phyloP scores from a whole-genome alignment of 2,113 vertebrate genomes.

The Gnathonemus echidnorhynchus region DNA sequence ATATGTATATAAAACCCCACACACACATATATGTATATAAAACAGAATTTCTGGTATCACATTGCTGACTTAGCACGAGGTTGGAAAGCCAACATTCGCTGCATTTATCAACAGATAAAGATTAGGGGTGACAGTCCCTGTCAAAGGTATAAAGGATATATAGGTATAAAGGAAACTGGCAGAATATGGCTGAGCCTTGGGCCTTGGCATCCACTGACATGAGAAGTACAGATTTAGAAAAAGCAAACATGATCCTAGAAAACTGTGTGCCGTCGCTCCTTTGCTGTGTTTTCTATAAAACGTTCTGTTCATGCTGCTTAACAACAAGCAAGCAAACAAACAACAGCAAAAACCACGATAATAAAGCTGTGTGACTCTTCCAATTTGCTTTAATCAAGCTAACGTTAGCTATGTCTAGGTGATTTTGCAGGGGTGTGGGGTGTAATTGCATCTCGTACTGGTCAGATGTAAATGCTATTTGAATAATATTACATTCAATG shows the following conservation, averaged over 20 bases:
- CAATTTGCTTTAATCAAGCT: not conserved
- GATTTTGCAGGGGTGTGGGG: not conserved
- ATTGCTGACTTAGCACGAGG: not conserved
- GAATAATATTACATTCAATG: not conserved
- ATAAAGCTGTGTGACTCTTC: not conserved
- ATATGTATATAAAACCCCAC: too few relatives aligned
- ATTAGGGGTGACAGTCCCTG: conserved; percentile 30
- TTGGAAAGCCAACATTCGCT: not conserved
- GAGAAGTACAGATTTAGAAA: not conserved
- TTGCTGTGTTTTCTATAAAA: not conserved
- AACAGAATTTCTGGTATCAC: not conserved
- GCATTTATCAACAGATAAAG: conserved; percentile 19
- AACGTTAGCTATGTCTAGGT: not conserved
- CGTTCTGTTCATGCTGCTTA: not conserved
- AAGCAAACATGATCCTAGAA: conserved; percentile 35
- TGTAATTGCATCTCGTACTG: not conserved
- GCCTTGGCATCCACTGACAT: conserved; percentile 1
- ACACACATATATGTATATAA: not conserved
- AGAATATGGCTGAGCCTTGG: conserved; percentile 24
- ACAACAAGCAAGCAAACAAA: not conserved
- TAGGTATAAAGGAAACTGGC: conserved; percentile 16
- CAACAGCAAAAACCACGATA: not conserved
- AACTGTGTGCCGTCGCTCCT: conserved; percentile 33
- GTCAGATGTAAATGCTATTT: not conserved
- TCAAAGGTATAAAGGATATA: conserved; percentile 31